Percentiles rank a stretch among this genome's conserved stretches.
These are phyloP conservation scores for zebrafish (Danio rerio) DNA, from an alignment of 2,113 vertebrate genomes.

Conservation along the genomic window DNA sequence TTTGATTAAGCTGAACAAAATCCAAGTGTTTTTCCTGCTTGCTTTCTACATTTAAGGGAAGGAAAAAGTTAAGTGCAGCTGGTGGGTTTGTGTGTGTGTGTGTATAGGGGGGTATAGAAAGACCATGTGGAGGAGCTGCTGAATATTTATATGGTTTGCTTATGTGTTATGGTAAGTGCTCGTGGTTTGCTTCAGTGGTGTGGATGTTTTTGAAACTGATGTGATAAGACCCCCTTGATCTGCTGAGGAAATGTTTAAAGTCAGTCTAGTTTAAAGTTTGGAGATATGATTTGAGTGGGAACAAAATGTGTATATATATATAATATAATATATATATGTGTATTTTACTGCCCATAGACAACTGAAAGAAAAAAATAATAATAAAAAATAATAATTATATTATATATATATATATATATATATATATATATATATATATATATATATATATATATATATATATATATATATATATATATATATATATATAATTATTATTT, in stretches of 20 bases:
- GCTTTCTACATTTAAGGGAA: conserved; percentile 69
- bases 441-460: too few species aligned
- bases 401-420: too few species aligned
- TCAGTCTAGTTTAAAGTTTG: neutral
- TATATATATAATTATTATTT: too few species aligned
- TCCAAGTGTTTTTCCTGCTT: conserved; percentile 68
- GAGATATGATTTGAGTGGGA: neutral
- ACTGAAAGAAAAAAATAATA: too few species aligned
- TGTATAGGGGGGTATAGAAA: conserved; percentile 38
- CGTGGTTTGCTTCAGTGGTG: conserved; percentile 61
- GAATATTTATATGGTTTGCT: conserved; percentile 53
- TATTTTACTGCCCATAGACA: too few species aligned
- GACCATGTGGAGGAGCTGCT: conserved; percentile 53
- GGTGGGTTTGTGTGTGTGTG: conserved; percentile 57
- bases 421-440: too few species aligned
- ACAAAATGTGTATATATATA: too few species aligned
- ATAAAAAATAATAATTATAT: too few species aligned
- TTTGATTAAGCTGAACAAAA: conserved; percentile 75
- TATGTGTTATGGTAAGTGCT: conserved; percentile 70
- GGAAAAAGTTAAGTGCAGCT: conserved; percentile 72
- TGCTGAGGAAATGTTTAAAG: conserved; percentile 20
- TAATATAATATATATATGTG: too few species aligned
- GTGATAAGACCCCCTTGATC: conserved; percentile 40
- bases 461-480: too few species aligned
- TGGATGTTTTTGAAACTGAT: conserved; percentile 28